Conservation (phyloP, 92 coral and sea anemone species). For the Umimayanthus kanabou region DNA sequence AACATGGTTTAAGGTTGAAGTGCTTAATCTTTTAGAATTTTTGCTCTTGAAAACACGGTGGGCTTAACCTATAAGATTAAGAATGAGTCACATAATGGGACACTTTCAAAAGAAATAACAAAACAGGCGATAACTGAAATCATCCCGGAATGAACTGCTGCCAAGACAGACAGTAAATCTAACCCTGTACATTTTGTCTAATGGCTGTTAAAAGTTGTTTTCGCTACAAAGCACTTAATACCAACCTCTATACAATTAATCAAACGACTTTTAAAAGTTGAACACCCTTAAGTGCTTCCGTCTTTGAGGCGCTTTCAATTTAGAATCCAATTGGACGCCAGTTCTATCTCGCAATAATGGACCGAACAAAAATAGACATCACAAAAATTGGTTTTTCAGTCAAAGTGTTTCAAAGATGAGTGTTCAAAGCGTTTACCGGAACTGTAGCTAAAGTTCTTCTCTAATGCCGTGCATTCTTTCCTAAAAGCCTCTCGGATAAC, state of each 20-base stretch:
- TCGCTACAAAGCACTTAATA: constrained; percentile 16
- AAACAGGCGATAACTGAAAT: background rate
- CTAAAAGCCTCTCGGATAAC: constrained; percentile 18
- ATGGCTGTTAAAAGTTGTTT: constrained; percentile 27
- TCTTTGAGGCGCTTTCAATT: constrained; percentile 4
- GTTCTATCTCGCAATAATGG: background rate
- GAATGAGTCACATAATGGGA: background rate
- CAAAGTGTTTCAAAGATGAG: background rate
- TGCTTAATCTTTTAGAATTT: no score
- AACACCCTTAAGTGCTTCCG: constrained; percentile 15
- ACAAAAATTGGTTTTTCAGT: background rate
- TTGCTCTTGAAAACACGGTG: background rate
- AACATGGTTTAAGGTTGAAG: no score
- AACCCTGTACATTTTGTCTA: background rate
- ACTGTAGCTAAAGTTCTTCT: background rate
- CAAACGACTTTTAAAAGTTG: constrained; percentile 8
- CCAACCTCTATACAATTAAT: constrained; percentile 7
- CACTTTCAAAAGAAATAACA: background rate
- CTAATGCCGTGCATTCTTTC: constrained; percentile 20
- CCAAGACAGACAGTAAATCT: background rate
- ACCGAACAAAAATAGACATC: background rate
- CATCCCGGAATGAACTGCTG: background rate
- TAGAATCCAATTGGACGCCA: constrained; percentile 3
- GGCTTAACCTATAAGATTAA: no score
- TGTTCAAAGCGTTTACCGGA: constrained; percentile 12